A percentile compares a stretch with the other conserved stretches of the same genome.
phyloP scores from a whole-genome alignment of 2,797 vertebrate genomes.

The Ctenosaura bakeri region DNA sequence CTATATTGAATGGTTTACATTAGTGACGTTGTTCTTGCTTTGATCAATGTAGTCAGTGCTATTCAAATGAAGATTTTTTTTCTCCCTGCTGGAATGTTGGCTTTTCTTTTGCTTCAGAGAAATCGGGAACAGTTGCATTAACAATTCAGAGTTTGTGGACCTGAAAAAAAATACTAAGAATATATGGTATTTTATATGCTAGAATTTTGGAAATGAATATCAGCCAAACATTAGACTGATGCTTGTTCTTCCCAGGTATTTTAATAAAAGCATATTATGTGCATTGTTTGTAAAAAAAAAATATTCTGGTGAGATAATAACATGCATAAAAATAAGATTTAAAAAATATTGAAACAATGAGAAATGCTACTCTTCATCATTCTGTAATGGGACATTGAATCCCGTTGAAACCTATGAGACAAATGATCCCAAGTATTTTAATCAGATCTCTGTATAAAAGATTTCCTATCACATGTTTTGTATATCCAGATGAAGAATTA shows the following conservation, averaged over 20 bases:
- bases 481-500: background rate
- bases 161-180: background rate
- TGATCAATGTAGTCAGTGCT: background rate
- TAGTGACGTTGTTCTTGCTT: background rate
- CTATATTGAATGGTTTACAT: constrained; percentile 2
- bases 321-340: background rate
- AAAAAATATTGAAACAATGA: background rate
- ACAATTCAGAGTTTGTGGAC: background rate
- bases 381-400: background rate
- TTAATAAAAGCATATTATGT: background rate
- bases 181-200: background rate
- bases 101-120: background rate
- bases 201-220: background rate
- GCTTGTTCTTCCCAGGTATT: background rate
- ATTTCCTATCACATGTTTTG: background rate
- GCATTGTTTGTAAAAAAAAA: background rate
- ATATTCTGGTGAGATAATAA: background rate
- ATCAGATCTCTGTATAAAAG: background rate
- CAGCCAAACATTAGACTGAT: background rate
- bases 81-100: background rate
- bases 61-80: background rate
- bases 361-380: background rate
- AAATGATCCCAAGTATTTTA: background rate
- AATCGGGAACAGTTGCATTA: background rate
- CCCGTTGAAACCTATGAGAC: background rate